Evolutionary conservation across 1,140 invertebrate species (phyloP), one percentile per base, ranked within the genome.

Genomic region (Augochlora pura): DNA sequence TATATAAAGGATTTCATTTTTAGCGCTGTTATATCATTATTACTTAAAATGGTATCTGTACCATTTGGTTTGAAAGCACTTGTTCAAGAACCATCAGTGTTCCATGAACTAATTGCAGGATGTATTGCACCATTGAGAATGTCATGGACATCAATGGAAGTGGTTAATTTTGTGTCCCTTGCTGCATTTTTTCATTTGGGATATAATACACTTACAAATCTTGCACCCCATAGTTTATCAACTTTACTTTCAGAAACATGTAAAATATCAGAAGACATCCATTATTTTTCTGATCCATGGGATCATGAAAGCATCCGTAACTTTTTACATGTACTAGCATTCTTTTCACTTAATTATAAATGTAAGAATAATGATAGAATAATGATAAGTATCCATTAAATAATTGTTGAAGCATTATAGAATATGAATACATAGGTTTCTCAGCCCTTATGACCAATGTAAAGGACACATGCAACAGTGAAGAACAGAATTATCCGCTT

Each of bases 341-440:
- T 91, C 1, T 90, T 93, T 73, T 91, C 91, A 16, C 81, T 93
- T 1, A 93, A 92, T 75, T 91, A 91, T 12, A 88, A 90, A 84
- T 93, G 92, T 93, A 86, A 85, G 75, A 69, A 77, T 63, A 80
- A 77, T 65, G 25, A 72, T 62, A 57, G 67, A 54, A 65, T 32
- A 25, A 57, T 49, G n/a, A 0, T 10, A 42, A 9, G 57, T 27
- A 64, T 49, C 49, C 25, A 54, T 60, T 80, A 25, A 57, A 66
- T 57, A n/a, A 64, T 16, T 52, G 57, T 65, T n/a, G 9, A 57
- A n/a, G 49, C 62, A 65, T 77, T 70, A 69, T 46, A 46, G n/a
- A 46, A 10, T 12, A 46, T 72, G 62, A 71, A 62, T 66, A 42
- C 59, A 49, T 38, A 93, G 92, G 92, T 86, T 91, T 92, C 32